Base-by-base conservation (phyloP, 2,888 invertebrate genomes). In the Aleiodes leptofemur region DNA sequence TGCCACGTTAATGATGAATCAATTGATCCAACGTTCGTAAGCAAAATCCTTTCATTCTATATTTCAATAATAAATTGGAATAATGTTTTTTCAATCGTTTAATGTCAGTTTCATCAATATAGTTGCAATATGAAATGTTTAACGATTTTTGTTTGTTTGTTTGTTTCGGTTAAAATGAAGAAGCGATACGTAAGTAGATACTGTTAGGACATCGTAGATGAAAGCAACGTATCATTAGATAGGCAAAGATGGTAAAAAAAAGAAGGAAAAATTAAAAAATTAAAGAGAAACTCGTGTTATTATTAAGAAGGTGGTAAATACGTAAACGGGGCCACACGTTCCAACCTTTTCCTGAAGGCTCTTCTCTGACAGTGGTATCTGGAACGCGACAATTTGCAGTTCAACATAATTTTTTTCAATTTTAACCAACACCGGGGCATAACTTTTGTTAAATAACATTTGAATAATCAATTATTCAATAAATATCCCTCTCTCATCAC, bases 281-380 rank as follows among this genome's bases (percentile, higher is more conserved):
- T 72, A 64, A 34, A 59, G 43, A 64, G 43, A 74, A 56, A 74
- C 23, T 61, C 79, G 82, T 83, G 80, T 85, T 79, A 83, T 84
- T 84, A 84, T 85, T 83, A 84, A 84, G 80, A 82, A 78, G 81
- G 81, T 84, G 80, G 83, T 88, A 88, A 88, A 88, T 87, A 86
- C 86, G 85, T 88, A 81, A 88, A 86, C 80, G 83, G 85, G 85
- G 83, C 82, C 86, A 88, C 87, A 86, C 86, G 84, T 84, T 87
- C 89, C 89, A 85, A 89, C 89, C 89, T 89, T 89, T 88, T 88
- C 85, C 84, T 86, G 88, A 84, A 89, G 86, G 81, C 83, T 86
- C 89, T 86, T 86, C 88, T 88, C 87, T 87, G 89, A 86, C 85
- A 85, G 86, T 76, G 89, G 89, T 82, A 89, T 89, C 89, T 89